Evolutionary conservation across 2,113 vertebrate genomes (phyloP).

Genomic region (Leptobrachium ailaonicum): DNA sequence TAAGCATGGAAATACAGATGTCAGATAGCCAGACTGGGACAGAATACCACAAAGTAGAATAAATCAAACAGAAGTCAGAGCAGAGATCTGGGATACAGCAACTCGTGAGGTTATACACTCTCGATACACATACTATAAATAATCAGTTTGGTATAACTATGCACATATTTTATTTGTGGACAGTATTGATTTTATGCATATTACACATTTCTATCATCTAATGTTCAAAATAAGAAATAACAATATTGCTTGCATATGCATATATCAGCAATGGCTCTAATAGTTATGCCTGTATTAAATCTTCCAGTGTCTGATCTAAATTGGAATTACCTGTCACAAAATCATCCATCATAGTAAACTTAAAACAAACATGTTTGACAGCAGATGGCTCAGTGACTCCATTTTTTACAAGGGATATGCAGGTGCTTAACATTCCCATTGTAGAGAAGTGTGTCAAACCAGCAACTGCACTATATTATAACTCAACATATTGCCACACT

Average conservation of each 20-base stretch:
- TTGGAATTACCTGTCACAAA: slow-evolving; percentile 78
- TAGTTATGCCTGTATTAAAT: slow-evolving; percentile 73
- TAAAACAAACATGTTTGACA: slow-evolving; percentile 69
- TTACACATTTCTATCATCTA: not conserved
- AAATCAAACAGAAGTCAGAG: too few relatives aligned
- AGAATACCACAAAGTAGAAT: too few relatives aligned
- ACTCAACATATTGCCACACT: not conserved
- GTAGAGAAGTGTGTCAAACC: not conserved
- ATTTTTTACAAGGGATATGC: slow-evolving; percentile 62
- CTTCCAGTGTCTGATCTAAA: slow-evolving; percentile 77
- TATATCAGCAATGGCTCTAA: slow-evolving; percentile 77
- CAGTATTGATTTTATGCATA: not conserved
- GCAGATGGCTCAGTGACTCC: slow-evolving; percentile 67
- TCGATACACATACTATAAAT: too few relatives aligned
- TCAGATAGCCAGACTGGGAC: too few relatives aligned
- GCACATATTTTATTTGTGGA: not conserved
- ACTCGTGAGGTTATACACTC: too few relatives aligned
- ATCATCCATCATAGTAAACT: slow-evolving; percentile 71
- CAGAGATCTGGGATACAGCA: too few relatives aligned
- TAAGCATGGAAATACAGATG: too few relatives aligned
- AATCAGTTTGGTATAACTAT: too few relatives aligned
- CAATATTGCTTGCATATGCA: slow-evolving; percentile 64
- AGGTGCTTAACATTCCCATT: slow-evolving; percentile 55
- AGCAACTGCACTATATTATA: not conserved
- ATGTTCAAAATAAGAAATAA: not conserved